Percentiles rank a stretch among this genome's conserved stretches.
These are phyloP conservation scores for Heliconius erato DNA, from an alignment of 2,888 invertebrate species.

Conservation along the genomic window DNA sequence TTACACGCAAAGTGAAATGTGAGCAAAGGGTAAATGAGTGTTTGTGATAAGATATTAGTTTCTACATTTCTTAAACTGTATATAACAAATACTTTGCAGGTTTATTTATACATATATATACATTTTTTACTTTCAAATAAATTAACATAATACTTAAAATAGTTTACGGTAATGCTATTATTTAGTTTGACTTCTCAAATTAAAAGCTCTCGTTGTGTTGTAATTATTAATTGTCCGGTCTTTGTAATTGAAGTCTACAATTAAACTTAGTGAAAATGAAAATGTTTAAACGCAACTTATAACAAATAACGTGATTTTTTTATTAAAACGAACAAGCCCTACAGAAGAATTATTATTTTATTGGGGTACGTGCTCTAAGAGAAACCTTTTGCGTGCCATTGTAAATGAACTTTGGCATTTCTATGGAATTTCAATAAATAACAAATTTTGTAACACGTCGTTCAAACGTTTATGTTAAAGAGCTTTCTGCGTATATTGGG, in stretches of 20 bases:
- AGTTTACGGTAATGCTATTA: neutral
- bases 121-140: too few relatives aligned
- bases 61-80: too few relatives aligned
- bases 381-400: neutral
- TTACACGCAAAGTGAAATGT: slow-evolving; percentile 29
- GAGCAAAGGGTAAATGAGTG: slow-evolving; percentile 25
- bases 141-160: neutral
- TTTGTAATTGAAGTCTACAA: neutral
- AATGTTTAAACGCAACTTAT: neutral
- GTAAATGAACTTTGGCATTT: slow-evolving; percentile 4
- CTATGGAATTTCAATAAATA: slow-evolving; percentile 14
- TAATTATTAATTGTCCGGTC: neutral
- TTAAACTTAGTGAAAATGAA: neutral
- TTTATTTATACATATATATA: too few relatives aligned
- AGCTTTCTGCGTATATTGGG: neutral
- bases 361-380: neutral
- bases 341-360: slow-evolving; percentile 13
- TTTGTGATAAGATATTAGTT: neutral
- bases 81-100: too few relatives aligned
- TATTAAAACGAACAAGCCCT: neutral
- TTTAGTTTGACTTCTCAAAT: neutral
- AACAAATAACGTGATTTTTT: neutral
- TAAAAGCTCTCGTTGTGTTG: neutral
- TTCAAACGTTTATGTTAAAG: neutral
- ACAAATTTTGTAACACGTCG: neutral